Percentiles rank a stretch among this genome's conserved stretches.
Conservation (phyloP, 2,888 invertebrate species). For the Smittia aterrima region DNA sequence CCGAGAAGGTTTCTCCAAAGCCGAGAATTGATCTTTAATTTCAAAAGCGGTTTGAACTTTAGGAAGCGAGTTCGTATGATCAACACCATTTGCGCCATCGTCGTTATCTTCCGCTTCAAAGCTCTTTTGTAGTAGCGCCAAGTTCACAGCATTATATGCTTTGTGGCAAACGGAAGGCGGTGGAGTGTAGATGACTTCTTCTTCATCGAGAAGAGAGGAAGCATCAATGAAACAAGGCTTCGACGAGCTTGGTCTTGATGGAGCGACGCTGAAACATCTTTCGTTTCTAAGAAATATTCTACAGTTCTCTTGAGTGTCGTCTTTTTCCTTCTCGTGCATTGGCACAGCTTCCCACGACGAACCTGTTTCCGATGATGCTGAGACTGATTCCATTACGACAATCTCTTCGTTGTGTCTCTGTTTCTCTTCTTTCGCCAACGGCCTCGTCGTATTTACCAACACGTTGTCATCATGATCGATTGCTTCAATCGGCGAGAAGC, state of each 20-base stretch:
- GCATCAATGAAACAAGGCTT: slow-evolving; percentile 73
- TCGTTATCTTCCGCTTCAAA: slow-evolving; percentile 46
- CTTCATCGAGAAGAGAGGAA: slow-evolving; percentile 70
- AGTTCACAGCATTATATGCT: neutral
- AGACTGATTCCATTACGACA: slow-evolving; percentile 62
- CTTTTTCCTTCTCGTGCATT: slow-evolving; percentile 47
- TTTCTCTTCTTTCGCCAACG: slow-evolving; percentile 58
- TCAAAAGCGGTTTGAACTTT: slow-evolving; percentile 45
- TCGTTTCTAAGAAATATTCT: slow-evolving; percentile 55
- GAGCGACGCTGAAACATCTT: slow-evolving; percentile 46
- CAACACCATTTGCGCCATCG: slow-evolving; percentile 44
- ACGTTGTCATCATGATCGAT: slow-evolving; percentile 29
- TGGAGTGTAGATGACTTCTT: slow-evolving; percentile 52
- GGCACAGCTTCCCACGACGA: slow-evolving; percentile 62
- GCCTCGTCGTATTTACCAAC: slow-evolving; percentile 28
- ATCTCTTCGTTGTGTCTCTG: slow-evolving; percentile 64
- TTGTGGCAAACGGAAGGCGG: slow-evolving; percentile 35
- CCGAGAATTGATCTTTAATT: slow-evolving; percentile 45
- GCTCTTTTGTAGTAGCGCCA: slow-evolving; percentile 43
- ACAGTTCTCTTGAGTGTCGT: slow-evolving; percentile 54
- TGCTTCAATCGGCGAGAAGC: slow-evolving; percentile 41
- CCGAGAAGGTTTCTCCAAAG: neutral
- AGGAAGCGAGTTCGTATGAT: slow-evolving; percentile 48
- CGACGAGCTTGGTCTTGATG: neutral
- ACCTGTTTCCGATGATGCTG: slow-evolving; percentile 63